A percentile compares a stretch with the other conserved stretches of the same genome.
These are phyloP conservation scores for Thysanoteuthis rhombus DNA, from an alignment of 2,888 invertebrate genomes.

Conservation along the genomic window DNA sequence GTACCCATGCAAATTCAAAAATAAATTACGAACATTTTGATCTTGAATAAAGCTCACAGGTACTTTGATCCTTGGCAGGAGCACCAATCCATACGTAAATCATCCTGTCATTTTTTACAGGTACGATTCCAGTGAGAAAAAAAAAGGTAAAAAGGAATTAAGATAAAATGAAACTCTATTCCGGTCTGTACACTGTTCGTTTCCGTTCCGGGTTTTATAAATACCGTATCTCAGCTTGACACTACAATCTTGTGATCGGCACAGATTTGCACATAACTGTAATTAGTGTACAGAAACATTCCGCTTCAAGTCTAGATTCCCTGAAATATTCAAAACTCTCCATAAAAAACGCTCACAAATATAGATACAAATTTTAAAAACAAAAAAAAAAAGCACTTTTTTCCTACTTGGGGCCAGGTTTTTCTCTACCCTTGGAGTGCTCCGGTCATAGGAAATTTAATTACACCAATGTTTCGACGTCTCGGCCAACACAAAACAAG, in stretches of 20 bases:
- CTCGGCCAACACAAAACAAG: not conserved
- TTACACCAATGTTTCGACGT: not conserved
- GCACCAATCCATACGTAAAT: too few relatives aligned
- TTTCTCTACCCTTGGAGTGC: not conserved
- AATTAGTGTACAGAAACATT: not conserved
- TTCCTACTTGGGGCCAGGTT: not conserved
- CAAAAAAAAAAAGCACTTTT: not conserved
- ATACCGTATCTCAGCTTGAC: not conserved
- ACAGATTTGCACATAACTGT: not conserved
- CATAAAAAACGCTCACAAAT: not conserved
- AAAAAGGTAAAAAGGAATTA: too few relatives aligned
- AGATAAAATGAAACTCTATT: not conserved
- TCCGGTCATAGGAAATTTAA: conserved; percentile 12
- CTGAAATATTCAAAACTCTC: not conserved
- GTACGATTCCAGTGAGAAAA: too few relatives aligned
- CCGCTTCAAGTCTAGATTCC: not conserved
- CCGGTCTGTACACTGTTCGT: not conserved
- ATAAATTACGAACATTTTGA: too few relatives aligned
- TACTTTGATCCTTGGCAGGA: too few relatives aligned
- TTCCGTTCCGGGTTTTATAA: not conserved
- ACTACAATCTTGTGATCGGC: not conserved
- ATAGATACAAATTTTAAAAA: too few relatives aligned
- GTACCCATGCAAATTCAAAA: too few relatives aligned
- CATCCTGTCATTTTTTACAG: too few relatives aligned
- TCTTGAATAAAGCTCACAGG: too few relatives aligned